Conservation (phyloP, 2,797 vertebrate genomes). For the Coccyzus lansbergi region DNA sequence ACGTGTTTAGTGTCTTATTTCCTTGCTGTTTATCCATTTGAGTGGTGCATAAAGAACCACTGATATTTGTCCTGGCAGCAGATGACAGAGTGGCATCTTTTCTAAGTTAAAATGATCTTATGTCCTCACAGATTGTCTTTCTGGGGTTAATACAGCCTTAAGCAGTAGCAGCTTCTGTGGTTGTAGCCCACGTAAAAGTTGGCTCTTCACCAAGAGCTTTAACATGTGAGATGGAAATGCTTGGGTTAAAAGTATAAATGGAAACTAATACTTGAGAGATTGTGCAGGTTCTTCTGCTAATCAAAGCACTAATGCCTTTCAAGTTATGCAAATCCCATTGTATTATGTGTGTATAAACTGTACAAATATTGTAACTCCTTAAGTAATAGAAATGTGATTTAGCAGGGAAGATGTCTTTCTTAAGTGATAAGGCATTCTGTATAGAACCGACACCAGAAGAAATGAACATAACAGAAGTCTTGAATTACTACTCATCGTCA, state of each 20-base stretch:
- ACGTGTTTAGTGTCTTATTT: not conserved
- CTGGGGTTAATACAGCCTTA: not conserved
- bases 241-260: slow-evolving; percentile 4
- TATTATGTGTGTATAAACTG: slow-evolving; percentile 27
- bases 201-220: not conserved
- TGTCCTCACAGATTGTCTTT: not conserved
- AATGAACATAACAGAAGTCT: not conserved
- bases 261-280: not conserved
- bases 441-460: not conserved
- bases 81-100: not conserved
- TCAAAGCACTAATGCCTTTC: slow-evolving; percentile 5
- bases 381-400: slow-evolving; percentile 48
- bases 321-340: slow-evolving; percentile 47
- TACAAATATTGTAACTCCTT: slow-evolving; percentile 51
- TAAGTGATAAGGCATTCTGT: not conserved
- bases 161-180: not conserved
- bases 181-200: not conserved
- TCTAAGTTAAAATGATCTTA: not conserved
- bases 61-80: not conserved
- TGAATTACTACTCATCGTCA: not conserved
- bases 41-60: not conserved
- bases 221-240: not conserved
- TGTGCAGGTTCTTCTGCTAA: slow-evolving; percentile 27
- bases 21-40: not conserved
- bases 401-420: not conserved